Conservation (phyloP, 2,888 invertebrate species). For the Nymphalis c-album region DNA sequence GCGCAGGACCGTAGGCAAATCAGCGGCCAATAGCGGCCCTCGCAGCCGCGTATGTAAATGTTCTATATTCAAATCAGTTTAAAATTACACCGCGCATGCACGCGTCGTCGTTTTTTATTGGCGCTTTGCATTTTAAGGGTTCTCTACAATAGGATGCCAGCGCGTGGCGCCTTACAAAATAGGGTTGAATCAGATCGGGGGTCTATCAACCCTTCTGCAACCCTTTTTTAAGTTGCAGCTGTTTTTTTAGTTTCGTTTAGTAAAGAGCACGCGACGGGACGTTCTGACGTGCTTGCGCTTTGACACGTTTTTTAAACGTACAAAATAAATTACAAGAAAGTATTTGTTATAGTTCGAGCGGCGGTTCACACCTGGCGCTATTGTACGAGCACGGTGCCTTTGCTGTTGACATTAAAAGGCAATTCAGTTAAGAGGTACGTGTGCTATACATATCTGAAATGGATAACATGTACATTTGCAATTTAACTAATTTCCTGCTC, state of each 20-base stretch:
- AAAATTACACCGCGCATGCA: conserved; percentile 80
- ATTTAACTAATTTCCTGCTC: conserved; percentile 33
- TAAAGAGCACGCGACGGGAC: conserved; percentile 60
- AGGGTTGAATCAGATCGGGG: conserved; percentile 47
- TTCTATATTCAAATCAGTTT: conserved; percentile 79
- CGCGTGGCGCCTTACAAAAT: conserved; percentile 52
- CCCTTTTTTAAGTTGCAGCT: conserved; percentile 68
- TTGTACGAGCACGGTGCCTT: background rate
- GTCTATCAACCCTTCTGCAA: conserved; percentile 68
- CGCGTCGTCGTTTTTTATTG: conserved; percentile 74
- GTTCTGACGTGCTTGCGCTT: conserved; percentile 57
- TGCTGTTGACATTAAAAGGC: conserved; percentile 3
- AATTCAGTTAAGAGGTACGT: conserved; percentile 7
- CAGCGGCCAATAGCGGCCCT: conserved; percentile 62
- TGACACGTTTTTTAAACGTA: conserved; percentile 21
- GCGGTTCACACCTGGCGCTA: conserved; percentile 28
- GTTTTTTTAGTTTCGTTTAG: conserved; percentile 62
- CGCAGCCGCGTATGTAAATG: conserved; percentile 68
- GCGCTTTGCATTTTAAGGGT: conserved; percentile 69
- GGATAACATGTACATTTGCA: conserved; percentile 17
- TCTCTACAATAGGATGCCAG: conserved; percentile 34
- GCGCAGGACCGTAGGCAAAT: conserved; percentile 69
- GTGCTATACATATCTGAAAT: conserved; percentile 2
- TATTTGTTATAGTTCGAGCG: conserved; percentile 5
- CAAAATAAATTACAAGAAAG: conserved; percentile 15